phyloP scores from a whole-genome alignment of 2,888 invertebrate species.

The Ypsolopha scabrella region DNA sequence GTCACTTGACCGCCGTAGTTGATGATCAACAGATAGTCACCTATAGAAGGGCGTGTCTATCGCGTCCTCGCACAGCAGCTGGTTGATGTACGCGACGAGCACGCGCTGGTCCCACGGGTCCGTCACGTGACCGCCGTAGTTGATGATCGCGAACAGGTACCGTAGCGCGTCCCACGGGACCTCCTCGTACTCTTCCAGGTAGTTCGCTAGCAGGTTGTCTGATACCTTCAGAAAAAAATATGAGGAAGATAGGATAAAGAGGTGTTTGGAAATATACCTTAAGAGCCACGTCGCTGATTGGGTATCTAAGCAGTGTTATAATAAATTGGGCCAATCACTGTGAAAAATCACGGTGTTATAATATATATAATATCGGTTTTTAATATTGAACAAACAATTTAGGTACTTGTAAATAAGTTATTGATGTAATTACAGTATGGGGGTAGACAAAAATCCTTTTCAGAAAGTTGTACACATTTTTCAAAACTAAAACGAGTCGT shows the following conservation, averaged over 20 bases:
- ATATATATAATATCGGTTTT: too few relatives aligned
- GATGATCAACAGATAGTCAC: conserved; percentile 29
- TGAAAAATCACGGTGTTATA: too few relatives aligned
- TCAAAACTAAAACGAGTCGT: background rate
- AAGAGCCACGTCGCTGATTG: too few relatives aligned
- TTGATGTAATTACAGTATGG: too few relatives aligned
- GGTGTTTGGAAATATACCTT: too few relatives aligned
- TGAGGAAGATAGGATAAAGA: background rate
- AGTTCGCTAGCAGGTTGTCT: conserved; percentile 84
- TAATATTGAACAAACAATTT: too few relatives aligned
- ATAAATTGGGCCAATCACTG: too few relatives aligned
- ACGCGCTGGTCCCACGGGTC: conserved; percentile 81
- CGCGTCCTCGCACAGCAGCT: conserved; percentile 82
- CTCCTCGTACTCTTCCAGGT: conserved; percentile 87
- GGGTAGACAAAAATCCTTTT: too few relatives aligned
- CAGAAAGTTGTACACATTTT: too few relatives aligned
- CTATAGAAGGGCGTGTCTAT: conserved; percentile 75
- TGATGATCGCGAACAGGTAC: conserved; percentile 88
- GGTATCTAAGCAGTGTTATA: too few relatives aligned
- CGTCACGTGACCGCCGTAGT: conserved; percentile 89
- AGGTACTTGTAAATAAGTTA: too few relatives aligned
- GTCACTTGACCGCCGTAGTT: background rate
- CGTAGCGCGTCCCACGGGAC: conserved; percentile 93
- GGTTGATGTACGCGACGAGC: conserved; percentile 84
- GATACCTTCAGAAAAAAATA: conserved; percentile 72